Conservation (phyloP, 2,888 invertebrate genomes). For the Synergus umbraculus region DNA sequence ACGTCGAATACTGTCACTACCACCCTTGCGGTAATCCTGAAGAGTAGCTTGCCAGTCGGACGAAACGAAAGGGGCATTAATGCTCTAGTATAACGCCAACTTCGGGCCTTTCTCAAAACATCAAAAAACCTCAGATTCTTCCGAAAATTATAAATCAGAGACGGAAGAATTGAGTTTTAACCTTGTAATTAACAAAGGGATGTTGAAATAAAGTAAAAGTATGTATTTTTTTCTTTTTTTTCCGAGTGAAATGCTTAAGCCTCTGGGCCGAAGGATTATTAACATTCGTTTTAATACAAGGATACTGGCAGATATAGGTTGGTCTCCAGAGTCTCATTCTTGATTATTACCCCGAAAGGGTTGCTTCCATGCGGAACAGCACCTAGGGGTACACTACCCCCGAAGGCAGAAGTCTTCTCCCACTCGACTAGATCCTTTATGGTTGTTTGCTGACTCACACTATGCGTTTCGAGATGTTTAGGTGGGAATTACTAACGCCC, state of each 20-base stretch:
- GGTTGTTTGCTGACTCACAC: conserved; percentile 60
- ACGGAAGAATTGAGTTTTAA: too few species aligned
- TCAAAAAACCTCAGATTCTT: neutral
- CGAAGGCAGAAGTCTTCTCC: conserved; percentile 54
- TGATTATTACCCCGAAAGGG: conserved; percentile 76
- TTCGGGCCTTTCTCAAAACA: neutral
- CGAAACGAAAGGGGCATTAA: conserved; percentile 49
- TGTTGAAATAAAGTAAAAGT: too few species aligned
- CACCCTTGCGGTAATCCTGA: conserved; percentile 59
- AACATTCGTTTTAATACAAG: conserved; percentile 75
- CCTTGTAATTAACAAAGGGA: too few species aligned
- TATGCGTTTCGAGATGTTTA: conserved; percentile 50
- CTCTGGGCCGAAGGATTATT: conserved; percentile 60
- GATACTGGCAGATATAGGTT: conserved; percentile 57
- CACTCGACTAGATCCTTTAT: conserved; percentile 59
- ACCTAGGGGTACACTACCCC: conserved; percentile 72
- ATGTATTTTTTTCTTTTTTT: neutral
- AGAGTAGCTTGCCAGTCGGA: conserved; percentile 59
- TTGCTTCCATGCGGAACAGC: conserved; percentile 70
- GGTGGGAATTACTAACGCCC: conserved; percentile 45
- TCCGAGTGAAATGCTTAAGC: neutral
- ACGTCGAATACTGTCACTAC: conserved; percentile 44
- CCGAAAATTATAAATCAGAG: neutral
- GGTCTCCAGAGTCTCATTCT: conserved; percentile 74
- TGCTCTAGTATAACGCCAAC: conserved; percentile 22